Percentiles rank a stretch among this genome's conserved stretches.
These are phyloP conservation scores for Alauda arvensis DNA, from an alignment of 2,797 vertebrate species.

Conservation along the genomic window DNA sequence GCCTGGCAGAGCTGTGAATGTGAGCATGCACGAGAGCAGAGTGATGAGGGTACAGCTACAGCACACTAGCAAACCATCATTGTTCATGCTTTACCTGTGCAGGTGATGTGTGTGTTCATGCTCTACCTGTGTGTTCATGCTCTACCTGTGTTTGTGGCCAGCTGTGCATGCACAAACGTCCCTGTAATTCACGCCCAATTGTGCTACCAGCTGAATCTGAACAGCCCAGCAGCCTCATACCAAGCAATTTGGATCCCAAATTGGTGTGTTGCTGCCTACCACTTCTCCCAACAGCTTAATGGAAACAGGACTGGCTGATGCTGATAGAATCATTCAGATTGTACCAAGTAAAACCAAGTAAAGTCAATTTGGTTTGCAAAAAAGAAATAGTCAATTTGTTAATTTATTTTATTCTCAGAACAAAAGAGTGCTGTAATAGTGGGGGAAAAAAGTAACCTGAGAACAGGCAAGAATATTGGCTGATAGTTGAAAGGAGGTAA, in stretches of 20 bases:
- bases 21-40: accelerated
- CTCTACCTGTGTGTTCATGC: neutral
- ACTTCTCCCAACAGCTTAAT: neutral
- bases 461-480: neutral
- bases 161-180: neutral
- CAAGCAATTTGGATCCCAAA: accelerated
- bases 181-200: neutral
- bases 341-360: neutral
- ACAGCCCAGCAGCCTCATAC: neutral
- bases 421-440: neutral
- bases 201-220: neutral
- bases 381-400: neutral
- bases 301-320: neutral
- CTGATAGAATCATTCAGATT: neutral
- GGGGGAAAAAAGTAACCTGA: neutral
- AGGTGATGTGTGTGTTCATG: neutral
- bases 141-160: neutral
- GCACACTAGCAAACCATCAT: neutral
- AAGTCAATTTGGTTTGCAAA: neutral
- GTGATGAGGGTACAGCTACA: neutral
- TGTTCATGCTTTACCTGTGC: neutral
- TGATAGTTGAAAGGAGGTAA: neutral
- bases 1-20: neutral
- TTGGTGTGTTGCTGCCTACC: neutral
- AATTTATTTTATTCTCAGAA: conserved; percentile 7